phyloP scores from a whole-genome alignment of 2,888 invertebrate species.

The Plebejus anna region DNA sequence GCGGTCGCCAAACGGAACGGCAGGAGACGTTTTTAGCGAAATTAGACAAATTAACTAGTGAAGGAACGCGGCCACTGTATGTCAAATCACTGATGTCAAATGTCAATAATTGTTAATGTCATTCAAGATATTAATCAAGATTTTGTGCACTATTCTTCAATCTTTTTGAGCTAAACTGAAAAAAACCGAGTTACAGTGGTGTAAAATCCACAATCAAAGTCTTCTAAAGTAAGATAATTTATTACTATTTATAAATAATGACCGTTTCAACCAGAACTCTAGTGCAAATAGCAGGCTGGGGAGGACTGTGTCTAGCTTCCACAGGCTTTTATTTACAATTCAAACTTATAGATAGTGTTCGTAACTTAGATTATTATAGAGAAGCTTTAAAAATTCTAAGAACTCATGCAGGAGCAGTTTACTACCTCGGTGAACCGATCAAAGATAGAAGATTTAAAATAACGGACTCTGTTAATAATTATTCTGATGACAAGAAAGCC shows the following conservation, averaged over 20 bases:
- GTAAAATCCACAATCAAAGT: not conserved
- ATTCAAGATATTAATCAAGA: no score
- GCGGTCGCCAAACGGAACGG: no score
- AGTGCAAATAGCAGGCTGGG: conserved; percentile 82
- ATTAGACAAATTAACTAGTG: no score
- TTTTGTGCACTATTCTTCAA: no score
- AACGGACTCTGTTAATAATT: conserved; percentile 71
- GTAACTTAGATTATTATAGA: conserved; percentile 81
- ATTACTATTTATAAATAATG: conserved; percentile 46
- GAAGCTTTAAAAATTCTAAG: conserved; percentile 81
- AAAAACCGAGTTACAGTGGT: not conserved
- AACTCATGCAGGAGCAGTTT: conserved; percentile 79
- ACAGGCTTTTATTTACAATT: conserved; percentile 75
- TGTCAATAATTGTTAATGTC: no score
- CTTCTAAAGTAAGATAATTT: conserved; percentile 9
- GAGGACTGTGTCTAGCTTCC: conserved; percentile 78
- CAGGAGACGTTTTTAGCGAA: no score
- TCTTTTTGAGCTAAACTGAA: not conserved
- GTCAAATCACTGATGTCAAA: no score
- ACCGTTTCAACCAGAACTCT: conserved; percentile 75
- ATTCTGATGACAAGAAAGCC: conserved; percentile 75
- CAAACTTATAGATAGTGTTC: conserved; percentile 77
- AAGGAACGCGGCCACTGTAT: no score
- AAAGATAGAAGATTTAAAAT: conserved; percentile 82
- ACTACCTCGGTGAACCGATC: conserved; percentile 87